phyloP scores from a whole-genome alignment of 2,113 vertebrate genomes.

The Aspiorhynchus laticeps region DNA sequence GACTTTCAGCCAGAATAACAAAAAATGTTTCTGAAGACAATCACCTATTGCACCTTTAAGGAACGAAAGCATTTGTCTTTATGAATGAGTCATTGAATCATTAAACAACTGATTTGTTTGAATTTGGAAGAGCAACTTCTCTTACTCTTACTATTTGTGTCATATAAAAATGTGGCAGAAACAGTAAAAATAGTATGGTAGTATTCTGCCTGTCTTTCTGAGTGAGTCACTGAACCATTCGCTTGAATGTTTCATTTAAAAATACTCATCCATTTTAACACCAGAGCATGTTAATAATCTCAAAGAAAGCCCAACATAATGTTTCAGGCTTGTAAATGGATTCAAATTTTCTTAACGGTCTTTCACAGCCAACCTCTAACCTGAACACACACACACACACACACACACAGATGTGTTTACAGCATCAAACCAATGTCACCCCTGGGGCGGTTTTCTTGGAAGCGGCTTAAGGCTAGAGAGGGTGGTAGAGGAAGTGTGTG shows the following conservation, averaged over 20 bases:
- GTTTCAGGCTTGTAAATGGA: not conserved
- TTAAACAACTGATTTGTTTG: too few relatives aligned
- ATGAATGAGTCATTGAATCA: too few relatives aligned
- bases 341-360: not conserved
- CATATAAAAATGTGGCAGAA: too few relatives aligned
- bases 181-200: too few relatives aligned
- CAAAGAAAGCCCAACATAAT: not conserved
- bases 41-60: too few relatives aligned
- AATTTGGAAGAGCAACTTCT: too few relatives aligned
- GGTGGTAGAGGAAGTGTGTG: not conserved
- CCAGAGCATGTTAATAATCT: not conserved
- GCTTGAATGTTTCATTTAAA: not conserved
- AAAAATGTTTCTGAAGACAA: too few relatives aligned
- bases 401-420: constrained; percentile 26
- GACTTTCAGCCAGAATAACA: too few relatives aligned
- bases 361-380: not conserved
- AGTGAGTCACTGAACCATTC: not conserved
- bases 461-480: not conserved
- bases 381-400: not conserved
- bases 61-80: too few relatives aligned
- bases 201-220: too few relatives aligned
- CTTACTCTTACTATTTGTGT: too few relatives aligned
- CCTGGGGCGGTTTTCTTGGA: constrained; percentile 15
- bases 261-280: not conserved
- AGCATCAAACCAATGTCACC: constrained; percentile 32